Evolutionary conservation across 2,888 invertebrate genomes (phyloP).

Genomic region (Drosophila macrothrix): DNA sequence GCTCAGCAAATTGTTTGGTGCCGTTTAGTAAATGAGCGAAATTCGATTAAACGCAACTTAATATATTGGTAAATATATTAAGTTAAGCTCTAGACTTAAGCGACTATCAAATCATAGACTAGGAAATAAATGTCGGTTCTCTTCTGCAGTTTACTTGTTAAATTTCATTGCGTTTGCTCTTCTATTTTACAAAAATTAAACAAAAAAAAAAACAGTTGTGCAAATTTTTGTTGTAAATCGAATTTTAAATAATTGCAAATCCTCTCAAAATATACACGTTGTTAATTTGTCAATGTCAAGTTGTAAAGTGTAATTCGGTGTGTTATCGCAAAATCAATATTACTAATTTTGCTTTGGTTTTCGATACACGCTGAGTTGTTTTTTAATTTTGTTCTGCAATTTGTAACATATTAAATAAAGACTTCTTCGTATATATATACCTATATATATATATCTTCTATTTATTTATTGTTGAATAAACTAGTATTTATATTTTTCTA

Average conservation of each 20-base stretch:
- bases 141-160: neutral
- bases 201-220: neutral
- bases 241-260: neutral
- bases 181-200: neutral
- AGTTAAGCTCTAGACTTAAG: neutral
- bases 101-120: neutral
- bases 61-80: neutral
- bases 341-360: slow-evolving; percentile 71
- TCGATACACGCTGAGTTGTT: neutral
- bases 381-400: neutral
- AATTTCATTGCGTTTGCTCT: neutral
- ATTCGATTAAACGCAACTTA: slow-evolving; percentile 10
- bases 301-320: slow-evolving; percentile 27
- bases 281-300: neutral
- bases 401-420: neutral
- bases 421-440: neutral
- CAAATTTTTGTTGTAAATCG: neutral
- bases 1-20: slow-evolving; percentile 52
- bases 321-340: slow-evolving; percentile 69
- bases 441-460: neutral
- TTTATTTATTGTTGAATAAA: neutral
- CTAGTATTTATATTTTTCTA: neutral
- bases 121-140: neutral
- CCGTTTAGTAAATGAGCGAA: slow-evolving; percentile 53
- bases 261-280: neutral